These are phyloP conservation scores for Alca torda DNA, from an alignment of 2,797 vertebrate genomes.

Conservation along the genomic window DNA sequence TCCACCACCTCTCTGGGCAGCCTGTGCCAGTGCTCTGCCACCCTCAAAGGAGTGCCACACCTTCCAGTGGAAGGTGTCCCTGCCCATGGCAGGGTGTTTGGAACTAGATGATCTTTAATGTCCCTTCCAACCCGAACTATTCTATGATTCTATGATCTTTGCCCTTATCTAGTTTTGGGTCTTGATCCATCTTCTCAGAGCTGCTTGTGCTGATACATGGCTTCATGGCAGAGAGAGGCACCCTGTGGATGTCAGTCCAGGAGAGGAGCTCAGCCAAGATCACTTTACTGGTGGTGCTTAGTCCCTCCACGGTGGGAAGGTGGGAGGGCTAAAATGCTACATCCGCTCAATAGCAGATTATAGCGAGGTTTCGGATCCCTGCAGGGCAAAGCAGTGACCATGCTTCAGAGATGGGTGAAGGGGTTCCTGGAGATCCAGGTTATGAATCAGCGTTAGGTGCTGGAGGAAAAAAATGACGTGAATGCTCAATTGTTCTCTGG, in stretches of 20 bases:
- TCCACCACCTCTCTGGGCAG: too few relatives aligned
- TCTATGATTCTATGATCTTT: neutral
- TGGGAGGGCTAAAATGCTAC: neutral
- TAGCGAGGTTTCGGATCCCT: neutral
- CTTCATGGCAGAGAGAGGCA: neutral
- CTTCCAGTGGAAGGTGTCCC: neutral
- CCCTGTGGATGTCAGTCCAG: neutral
- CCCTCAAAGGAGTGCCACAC: too few relatives aligned
- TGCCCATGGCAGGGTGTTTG: neutral
- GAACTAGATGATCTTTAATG: neutral
- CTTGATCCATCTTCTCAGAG: neutral
- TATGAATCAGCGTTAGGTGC: neutral
- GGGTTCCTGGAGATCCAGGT: neutral
- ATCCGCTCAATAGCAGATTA: neutral
- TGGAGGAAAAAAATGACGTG: neutral
- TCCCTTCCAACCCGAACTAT: neutral
- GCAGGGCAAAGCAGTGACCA: neutral
- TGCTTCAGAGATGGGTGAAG: neutral
- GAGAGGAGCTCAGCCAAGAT: neutral
- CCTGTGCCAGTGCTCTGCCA: too few relatives aligned
- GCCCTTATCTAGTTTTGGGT: neutral
- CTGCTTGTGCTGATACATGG: neutral
- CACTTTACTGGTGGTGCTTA: neutral
- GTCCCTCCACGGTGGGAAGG: neutral
- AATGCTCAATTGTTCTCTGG: neutral